Percentiles rank a stretch among this genome's conserved stretches.
Conservation (phyloP, 2,797 vertebrate species). For the Eospalax fontanierii region DNA sequence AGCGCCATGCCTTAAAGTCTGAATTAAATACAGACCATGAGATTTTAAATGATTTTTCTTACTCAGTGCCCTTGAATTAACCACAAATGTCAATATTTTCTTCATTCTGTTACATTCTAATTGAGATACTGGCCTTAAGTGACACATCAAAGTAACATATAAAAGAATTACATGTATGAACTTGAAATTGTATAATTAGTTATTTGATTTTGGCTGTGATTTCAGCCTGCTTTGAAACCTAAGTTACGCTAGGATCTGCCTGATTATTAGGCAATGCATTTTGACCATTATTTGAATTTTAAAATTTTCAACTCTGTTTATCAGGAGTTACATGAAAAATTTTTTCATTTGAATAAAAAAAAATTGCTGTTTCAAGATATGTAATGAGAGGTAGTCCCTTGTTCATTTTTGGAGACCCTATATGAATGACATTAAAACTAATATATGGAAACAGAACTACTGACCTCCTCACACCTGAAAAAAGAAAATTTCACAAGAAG, state of each 20-base stretch:
- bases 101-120: slow-evolving; percentile 11
- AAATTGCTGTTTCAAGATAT: slow-evolving; percentile 6
- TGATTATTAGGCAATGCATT: background rate
- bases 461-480: slow-evolving; percentile 44
- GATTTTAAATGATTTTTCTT: background rate
- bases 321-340: background rate
- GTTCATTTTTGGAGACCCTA: background rate
- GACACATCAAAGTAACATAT: slow-evolving; percentile 38
- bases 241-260: slow-evolving; percentile 22
- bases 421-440: slow-evolving; percentile 67
- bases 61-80: slow-evolving; percentile 27
- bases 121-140: slow-evolving; percentile 16
- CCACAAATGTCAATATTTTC: background rate
- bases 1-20: slow-evolving; percentile 13
- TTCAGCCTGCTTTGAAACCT: slow-evolving; percentile 40
- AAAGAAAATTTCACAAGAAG: slow-evolving; percentile 59
- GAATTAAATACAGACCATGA: slow-evolving; percentile 25
- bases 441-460: background rate
- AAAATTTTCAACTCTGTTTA: slow-evolving; percentile 50
- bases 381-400: background rate
- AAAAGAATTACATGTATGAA: background rate
- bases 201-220: slow-evolving; percentile 11
- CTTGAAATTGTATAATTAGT: slow-evolving; percentile 7
- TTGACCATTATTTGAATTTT: slow-evolving; percentile 15
- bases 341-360: slow-evolving; percentile 64